Evolutionary conservation across 2,888 invertebrate species (phyloP), one percentile per base, ranked within the genome.

Genomic region (Cyrtodaria siliqua): DNA sequence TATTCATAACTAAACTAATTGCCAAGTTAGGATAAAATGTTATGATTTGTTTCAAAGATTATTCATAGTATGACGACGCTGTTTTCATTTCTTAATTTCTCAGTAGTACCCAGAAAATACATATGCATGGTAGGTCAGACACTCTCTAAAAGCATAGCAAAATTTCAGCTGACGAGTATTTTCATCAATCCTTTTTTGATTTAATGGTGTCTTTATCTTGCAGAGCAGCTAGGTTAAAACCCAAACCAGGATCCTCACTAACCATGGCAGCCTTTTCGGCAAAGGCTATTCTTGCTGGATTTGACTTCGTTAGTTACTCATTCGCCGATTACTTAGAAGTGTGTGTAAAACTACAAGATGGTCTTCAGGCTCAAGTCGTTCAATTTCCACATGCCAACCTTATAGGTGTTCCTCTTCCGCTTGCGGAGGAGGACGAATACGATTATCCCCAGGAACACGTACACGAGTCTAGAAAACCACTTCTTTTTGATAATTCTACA

Each of bases 281-380:
- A 0, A 53, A 79, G n/a, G 83, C 82, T 4, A 68, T 76, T 26
- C 64, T 80, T 9, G 85, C 83, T 0, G 83, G 85, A 2, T 85
- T 85, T 55, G 85, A 85, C 61, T 77, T 60, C 49, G 81, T 85
- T n/a, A 23, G 42, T 12, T 68, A 66, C 26, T 33, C 71, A 2
- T 40, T 56, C 8, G 23, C 63, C 27, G n/a, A 62, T 16, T 69
- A 63, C 24, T 67, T 85, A 27, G 81, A 85, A 29, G 82, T 79
- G 0, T 85, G 77, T 69, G 81, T 81, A 0, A 82, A 81, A 47
- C 60, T 73, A n/a, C 84, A 85, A 59, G 77, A 74, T 40, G 84
- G 82, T 8, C 56, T 67, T 20, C 75, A 76, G 23, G 64, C 82
- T 1, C 71, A 71, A 9, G 23, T 83, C 2, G 79, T 77, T 18